Evolutionary conservation across 2,797 vertebrate species (phyloP).

Genomic region (Neostethus bicornis): DNA sequence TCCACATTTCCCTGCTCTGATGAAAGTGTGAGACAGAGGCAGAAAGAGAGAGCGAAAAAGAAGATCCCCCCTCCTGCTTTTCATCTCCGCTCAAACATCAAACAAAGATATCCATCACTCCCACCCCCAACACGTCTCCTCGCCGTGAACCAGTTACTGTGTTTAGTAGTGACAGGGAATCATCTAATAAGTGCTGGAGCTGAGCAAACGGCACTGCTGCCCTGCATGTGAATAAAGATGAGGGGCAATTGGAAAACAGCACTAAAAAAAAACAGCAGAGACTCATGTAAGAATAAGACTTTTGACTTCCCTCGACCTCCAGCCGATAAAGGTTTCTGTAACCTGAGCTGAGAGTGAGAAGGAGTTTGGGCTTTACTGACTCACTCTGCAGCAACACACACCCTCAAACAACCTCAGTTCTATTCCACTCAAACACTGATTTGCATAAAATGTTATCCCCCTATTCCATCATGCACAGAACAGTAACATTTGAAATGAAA

Average conservation of each 20-base stretch:
- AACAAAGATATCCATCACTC: constrained; percentile 74
- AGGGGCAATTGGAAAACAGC: neutral
- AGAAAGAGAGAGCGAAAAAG: constrained; percentile 17
- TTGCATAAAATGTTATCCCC: neutral
- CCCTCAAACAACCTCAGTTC: constrained; percentile 32
- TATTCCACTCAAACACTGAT: neutral
- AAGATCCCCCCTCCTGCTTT: constrained; percentile 56
- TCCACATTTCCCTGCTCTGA: constrained; percentile 24
- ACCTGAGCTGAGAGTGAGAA: constrained; percentile 41
- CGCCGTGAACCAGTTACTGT: constrained; percentile 44
- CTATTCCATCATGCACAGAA: neutral
- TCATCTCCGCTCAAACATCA: constrained; percentile 62
- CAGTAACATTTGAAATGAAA: constrained; percentile 14
- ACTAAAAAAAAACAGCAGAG: constrained; percentile 2
- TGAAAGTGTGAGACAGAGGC: constrained; percentile 25
- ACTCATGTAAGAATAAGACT: constrained; percentile 6
- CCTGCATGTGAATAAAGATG: constrained; percentile 20
- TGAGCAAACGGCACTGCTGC: constrained; percentile 42
- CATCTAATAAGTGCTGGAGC: constrained; percentile 50
- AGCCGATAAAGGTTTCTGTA: constrained; percentile 43
- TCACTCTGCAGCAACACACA: constrained; percentile 47
- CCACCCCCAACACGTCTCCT: constrained; percentile 45
- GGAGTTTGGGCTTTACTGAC: constrained; percentile 35
- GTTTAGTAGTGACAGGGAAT: constrained; percentile 62
- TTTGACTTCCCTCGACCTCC: constrained; percentile 38